Evolutionary conservation across 92 coral and sea anemone species (phyloP).

Genomic region (Porites divaricata): DNA sequence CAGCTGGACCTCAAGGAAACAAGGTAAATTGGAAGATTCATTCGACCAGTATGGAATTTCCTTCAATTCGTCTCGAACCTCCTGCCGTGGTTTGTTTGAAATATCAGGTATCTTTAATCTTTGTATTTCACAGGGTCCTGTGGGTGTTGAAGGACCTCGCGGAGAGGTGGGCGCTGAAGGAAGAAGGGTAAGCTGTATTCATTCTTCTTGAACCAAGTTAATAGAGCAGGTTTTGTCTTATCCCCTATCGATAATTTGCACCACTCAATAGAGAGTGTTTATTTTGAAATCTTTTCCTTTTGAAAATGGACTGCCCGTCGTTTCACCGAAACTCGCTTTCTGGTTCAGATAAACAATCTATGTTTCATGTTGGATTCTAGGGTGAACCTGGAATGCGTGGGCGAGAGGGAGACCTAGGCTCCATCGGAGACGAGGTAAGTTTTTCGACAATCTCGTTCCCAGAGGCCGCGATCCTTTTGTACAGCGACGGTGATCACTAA

Average conservation of each 20-base stretch:
- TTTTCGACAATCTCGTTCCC: too few species aligned
- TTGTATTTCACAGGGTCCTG: constrained; percentile 42
- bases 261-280: background rate
- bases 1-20: constrained; percentile 48
- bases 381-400: constrained; percentile 63
- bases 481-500: too few species aligned
- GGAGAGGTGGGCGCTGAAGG: constrained; percentile 71
- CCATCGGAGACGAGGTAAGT: constrained; percentile 42
- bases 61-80: too few species aligned
- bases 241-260: background rate
- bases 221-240: background rate
- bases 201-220: background rate
- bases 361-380: constrained; percentile 23
- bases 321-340: background rate
- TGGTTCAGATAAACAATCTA: background rate
- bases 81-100: too few species aligned
- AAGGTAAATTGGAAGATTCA: constrained; percentile 9
- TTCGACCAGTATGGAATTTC: too few species aligned
- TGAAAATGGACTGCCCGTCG: background rate
- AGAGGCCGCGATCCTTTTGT: too few species aligned
- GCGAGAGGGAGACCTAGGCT: constrained; percentile 50
- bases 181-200: constrained; percentile 42
- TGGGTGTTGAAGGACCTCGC: constrained; percentile 58
- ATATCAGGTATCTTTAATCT: too few species aligned
- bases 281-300: background rate